These are phyloP conservation scores for Tapirus terrestris DNA, from an alignment of 2,113 vertebrate genomes.

Conservation along the genomic window DNA sequence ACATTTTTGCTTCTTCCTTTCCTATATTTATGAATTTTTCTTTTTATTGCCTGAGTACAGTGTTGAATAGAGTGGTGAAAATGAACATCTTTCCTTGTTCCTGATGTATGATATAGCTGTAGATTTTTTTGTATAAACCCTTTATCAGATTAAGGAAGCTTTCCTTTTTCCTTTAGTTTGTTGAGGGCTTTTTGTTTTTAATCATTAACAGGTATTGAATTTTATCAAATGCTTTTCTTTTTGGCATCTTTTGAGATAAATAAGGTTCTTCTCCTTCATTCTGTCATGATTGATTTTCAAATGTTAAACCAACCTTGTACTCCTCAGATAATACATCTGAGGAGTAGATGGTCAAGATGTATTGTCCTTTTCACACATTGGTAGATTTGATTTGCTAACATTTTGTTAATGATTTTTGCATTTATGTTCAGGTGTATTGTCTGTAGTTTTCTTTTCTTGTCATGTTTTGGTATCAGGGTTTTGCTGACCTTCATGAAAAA, in stretches of 20 bases:
- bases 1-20: slow-evolving; percentile 46
- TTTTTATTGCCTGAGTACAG: neutral
- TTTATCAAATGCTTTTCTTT: neutral
- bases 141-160: neutral
- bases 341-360: neutral
- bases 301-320: neutral
- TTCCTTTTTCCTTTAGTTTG: neutral
- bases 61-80: neutral
- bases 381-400: neutral
- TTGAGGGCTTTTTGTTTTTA: slow-evolving; percentile 18
- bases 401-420: slow-evolving; percentile 17
- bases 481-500: neutral
- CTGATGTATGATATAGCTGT: neutral
- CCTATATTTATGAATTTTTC: neutral
- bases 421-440: neutral
- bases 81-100: neutral
- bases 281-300: neutral
- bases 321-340: neutral
- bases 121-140: neutral
- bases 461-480: slow-evolving; percentile 38
- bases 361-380: neutral
- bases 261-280: slow-evolving; percentile 10
- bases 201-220: neutral
- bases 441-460: slow-evolving; percentile 30
- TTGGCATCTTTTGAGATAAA: neutral